Evolutionary conservation across 23 tunicate species (phyloP).

Genomic region (Corella eumyota): DNA sequence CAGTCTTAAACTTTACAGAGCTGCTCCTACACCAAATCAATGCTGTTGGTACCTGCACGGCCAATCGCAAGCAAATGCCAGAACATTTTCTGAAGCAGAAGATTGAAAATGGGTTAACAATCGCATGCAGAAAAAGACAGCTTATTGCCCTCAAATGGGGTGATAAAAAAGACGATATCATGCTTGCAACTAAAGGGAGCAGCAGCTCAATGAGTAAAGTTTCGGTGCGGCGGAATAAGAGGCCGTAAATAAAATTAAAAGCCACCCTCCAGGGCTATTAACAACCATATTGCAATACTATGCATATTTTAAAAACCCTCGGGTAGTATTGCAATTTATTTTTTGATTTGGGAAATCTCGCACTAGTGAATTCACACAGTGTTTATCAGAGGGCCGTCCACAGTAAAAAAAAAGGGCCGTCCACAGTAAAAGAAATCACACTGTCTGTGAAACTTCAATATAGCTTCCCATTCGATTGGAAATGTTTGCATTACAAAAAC

Average conservation of each 20-base stretch:
- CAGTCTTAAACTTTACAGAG: background rate
- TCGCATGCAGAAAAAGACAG: background rate
- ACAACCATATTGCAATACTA: constrained; percentile 14
- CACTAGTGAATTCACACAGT: constrained; percentile 5
- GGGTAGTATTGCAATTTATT: constrained; percentile 5
- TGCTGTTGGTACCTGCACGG: background rate
- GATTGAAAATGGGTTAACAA: background rate
- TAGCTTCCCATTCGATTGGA: no score
- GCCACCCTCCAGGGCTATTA: constrained; percentile 9
- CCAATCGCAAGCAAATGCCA: background rate
- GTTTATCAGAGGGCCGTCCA: constrained; percentile 9
- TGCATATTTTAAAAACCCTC: background rate
- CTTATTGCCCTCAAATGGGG: background rate
- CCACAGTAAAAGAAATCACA: no score
- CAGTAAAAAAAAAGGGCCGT: no score
- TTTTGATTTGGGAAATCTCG: constrained; percentile 1
- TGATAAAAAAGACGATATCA: background rate
- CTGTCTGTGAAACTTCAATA: no score
- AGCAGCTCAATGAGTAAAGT: background rate
- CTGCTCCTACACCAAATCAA: background rate
- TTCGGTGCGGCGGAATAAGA: background rate
- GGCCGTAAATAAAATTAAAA: background rate
- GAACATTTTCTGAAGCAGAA: background rate
- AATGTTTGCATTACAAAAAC: no score
- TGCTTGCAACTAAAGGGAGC: background rate